Evolutionary conservation across 2,888 invertebrate genomes (phyloP).

Genomic region (Tortricodes alternella): DNA sequence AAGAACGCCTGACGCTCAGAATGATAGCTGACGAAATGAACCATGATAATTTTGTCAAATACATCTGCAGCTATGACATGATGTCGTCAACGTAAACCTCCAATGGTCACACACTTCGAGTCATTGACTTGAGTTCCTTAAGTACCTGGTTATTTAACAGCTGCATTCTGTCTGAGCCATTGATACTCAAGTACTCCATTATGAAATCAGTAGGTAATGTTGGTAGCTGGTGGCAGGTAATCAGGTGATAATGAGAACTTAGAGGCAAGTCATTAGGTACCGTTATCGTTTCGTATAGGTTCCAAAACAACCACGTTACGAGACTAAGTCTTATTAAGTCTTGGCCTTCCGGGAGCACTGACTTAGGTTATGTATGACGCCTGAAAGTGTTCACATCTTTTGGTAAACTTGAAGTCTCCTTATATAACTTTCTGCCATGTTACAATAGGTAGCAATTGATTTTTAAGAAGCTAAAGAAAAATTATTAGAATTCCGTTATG

Average conservation of each 20-base stretch:
- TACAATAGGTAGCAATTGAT: too few species aligned
- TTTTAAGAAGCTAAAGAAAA: too few species aligned
- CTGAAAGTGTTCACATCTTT: neutral
- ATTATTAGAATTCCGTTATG: too few species aligned
- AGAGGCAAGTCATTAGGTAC: neutral
- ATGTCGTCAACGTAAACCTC: neutral
- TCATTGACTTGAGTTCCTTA: too few species aligned
- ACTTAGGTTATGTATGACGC: neutral
- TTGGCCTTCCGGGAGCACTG: neutral
- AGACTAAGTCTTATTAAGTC: neutral
- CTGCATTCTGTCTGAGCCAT: too few species aligned
- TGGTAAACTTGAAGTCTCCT: neutral
- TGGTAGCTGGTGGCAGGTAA: neutral
- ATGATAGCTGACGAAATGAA: too few species aligned
- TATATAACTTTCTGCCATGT: too few species aligned
- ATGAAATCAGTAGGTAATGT: constrained; percentile 2
- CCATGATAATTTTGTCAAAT: too few species aligned
- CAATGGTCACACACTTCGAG: neutral
- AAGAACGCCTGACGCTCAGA: too few species aligned
- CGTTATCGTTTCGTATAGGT: neutral
- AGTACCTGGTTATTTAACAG: neutral
- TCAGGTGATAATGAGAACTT: constrained; percentile 6
- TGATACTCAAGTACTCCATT: neutral
- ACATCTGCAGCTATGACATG: too few species aligned
- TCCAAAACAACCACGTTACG: neutral